A percentile compares a stretch with the other conserved stretches of the same genome.
Evolutionary conservation across 2,797 vertebrate species (phyloP).

Genomic region (Hapalemur alaotrensis): DNA sequence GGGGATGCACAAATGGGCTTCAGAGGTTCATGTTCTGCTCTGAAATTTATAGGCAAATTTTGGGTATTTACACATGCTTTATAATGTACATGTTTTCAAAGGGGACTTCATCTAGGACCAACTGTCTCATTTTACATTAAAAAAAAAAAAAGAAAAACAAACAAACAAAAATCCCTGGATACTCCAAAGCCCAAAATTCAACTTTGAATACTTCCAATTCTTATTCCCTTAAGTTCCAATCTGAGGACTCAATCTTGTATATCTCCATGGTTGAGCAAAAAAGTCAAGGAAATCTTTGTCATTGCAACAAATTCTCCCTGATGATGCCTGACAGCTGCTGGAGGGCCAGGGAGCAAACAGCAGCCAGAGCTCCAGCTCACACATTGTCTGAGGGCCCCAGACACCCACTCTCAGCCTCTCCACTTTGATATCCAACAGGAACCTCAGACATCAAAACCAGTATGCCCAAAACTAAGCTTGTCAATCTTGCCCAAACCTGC

Average conservation of each 20-base stretch:
- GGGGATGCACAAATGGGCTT: background rate
- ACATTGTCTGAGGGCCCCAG: background rate
- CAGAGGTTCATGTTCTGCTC: background rate
- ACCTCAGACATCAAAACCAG: background rate
- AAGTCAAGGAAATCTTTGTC: background rate
- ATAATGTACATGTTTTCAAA: background rate
- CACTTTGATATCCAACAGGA: background rate
- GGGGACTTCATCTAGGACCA: background rate
- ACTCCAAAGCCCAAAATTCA: background rate
- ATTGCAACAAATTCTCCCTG: background rate
- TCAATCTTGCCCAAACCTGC: background rate
- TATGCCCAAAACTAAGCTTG: background rate
- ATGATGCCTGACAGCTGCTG: rapidly evolving
- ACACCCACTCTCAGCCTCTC: background rate
- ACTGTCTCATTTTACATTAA: background rate
- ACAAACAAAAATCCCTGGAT: background rate
- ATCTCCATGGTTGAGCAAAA: background rate
- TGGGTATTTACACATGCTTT: rapidly evolving
- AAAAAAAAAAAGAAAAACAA: background rate
- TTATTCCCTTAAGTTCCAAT: background rate
- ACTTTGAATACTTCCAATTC: background rate
- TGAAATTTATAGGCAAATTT: background rate
- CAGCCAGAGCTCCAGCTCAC: background rate
- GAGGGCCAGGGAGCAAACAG: rapidly evolving
- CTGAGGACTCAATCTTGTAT: background rate